Evolutionary conservation across 2,113 vertebrate species (phyloP), one percentile per base, ranked within the genome.

Genomic region (Synchiropus splendidus): DNA sequence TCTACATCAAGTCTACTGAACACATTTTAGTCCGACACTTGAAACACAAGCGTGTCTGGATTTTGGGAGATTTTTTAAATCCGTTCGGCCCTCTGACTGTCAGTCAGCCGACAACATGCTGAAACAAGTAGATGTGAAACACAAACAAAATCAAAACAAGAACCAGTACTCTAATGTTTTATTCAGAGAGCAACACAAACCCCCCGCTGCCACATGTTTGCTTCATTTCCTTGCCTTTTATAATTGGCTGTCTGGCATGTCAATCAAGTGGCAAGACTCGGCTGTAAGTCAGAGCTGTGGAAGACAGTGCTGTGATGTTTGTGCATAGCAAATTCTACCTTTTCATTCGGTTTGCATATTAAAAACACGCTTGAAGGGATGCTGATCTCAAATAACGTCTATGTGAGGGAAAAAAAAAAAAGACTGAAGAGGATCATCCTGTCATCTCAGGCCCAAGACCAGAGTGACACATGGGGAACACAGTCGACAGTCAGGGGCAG

Each of bases 201-300:
- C 1, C 60, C 48, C 52, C 6, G 9, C 49, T 45, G 42, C 35
- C 54, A 53, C 53, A 58, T 18, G 43, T 62, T 65, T 44, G 15
- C 50, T 51, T 64, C 21, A 51, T 66, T 61, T 68, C 61, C 41
- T 17, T 11, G 36, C 50, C 51, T 66, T 61, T 48, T 63, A 67
- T 72, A 73, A 75, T 74, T 74, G 74, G 67, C 51, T 70, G 75
- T 77, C 74, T 69, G 13, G 12, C 36, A 5, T 56, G 75, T 78
- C 75, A 78, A 61, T 81, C 74, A 74, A 27, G 15, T 9, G n/a
- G 12, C 31, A 9, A 38, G 52, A 51, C 39, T 32, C 46, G 27
- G 16, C 38, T 68, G 61, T 36, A 54, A 46, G 51, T 66, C 58
- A 48, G 12, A 40, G 31, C 32, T 9, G 12, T 12, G 35, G 54